These are phyloP conservation scores for Chymomyza costata DNA, from an alignment of 1,140 invertebrate genomes.

Conservation along the genomic window DNA sequence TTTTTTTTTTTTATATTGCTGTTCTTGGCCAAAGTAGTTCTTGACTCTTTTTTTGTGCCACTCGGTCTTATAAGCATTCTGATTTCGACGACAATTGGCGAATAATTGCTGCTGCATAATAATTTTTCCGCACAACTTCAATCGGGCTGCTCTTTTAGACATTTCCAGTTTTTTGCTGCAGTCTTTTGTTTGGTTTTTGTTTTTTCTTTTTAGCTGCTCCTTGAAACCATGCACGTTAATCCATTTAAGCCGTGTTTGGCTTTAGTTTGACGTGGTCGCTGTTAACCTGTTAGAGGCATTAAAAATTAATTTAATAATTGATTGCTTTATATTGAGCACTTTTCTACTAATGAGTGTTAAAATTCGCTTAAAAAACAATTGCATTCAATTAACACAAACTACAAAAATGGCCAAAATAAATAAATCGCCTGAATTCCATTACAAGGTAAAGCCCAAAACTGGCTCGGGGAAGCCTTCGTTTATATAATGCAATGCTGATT, in stretches of 20 bases:
- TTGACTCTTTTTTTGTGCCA: conserved; percentile 14
- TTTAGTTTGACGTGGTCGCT: conserved; percentile 28
- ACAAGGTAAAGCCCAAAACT: conserved; percentile 42
- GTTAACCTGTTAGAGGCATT: conserved; percentile 23
- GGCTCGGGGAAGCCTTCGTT: too few species aligned
- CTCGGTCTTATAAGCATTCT: conserved; percentile 9
- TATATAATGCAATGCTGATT: conserved; percentile 34
- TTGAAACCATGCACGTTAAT: conserved; percentile 35
- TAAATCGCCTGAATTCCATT: conserved; percentile 36
- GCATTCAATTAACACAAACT: conserved; percentile 26
- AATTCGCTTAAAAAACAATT: conserved; percentile 45
- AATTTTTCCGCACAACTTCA: conserved; percentile 35
- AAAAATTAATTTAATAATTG: conserved; percentile 42
- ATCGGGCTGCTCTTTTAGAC: conserved; percentile 35
- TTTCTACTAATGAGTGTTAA: conserved; percentile 17
- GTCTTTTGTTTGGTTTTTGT: conserved; percentile 34
- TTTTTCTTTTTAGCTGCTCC: conserved; percentile 1
- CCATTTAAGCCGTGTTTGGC: conserved; percentile 62
- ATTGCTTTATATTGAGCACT: conserved; percentile 14
- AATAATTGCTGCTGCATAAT: conserved; percentile 72
- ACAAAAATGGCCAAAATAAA: conserved; percentile 19
- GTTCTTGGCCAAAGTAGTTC: conserved; percentile 9
- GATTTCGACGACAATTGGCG: conserved; percentile 61
- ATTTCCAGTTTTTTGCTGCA: conserved; percentile 54
- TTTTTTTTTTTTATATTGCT: conserved; percentile 34